A percentile compares a stretch with the other conserved stretches of the same genome.
Conservation (phyloP, 1,140 invertebrate genomes). For the Paralvinella palmiformis region DNA sequence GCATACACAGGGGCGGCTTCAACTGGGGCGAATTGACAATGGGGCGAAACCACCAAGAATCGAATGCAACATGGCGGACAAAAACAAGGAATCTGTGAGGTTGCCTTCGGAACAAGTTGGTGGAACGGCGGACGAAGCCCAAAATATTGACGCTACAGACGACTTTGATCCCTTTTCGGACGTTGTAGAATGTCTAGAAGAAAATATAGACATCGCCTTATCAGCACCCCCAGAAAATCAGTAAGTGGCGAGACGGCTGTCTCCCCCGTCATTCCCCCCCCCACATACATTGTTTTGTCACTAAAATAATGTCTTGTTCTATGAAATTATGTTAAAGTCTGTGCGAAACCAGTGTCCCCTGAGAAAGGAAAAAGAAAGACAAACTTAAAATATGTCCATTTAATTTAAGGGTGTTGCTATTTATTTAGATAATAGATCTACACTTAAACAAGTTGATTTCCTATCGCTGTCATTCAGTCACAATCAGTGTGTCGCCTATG, state of each 20-base stretch:
- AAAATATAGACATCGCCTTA: conserved; percentile 61
- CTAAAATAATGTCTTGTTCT: neutral
- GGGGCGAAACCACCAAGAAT: too few relatives aligned
- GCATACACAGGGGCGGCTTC: too few relatives aligned
- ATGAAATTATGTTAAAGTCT: too few relatives aligned
- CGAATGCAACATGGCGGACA: conserved; percentile 22
- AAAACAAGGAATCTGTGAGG: conserved; percentile 6
- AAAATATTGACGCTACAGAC: conserved; percentile 59
- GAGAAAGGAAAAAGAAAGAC: too few relatives aligned
- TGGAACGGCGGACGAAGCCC: conserved; percentile 60
- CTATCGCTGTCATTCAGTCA: too few relatives aligned
- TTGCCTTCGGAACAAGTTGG: neutral
- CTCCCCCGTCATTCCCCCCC: neutral
- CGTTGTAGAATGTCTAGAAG: conserved; percentile 63
- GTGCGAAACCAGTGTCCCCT: too few relatives aligned
- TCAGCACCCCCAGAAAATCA: conserved; percentile 59
- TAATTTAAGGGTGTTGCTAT: too few relatives aligned
- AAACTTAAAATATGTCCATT: too few relatives aligned
- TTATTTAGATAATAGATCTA: too few relatives aligned
- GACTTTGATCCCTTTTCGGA: conserved; percentile 67
- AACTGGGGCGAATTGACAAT: too few relatives aligned
- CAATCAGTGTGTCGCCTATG: too few relatives aligned
- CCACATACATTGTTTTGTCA: neutral
- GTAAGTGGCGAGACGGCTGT: conserved; percentile 44
- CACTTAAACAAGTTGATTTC: too few relatives aligned